Conservation (phyloP, 2,113 vertebrate species). For the Candoia aspera region DNA sequence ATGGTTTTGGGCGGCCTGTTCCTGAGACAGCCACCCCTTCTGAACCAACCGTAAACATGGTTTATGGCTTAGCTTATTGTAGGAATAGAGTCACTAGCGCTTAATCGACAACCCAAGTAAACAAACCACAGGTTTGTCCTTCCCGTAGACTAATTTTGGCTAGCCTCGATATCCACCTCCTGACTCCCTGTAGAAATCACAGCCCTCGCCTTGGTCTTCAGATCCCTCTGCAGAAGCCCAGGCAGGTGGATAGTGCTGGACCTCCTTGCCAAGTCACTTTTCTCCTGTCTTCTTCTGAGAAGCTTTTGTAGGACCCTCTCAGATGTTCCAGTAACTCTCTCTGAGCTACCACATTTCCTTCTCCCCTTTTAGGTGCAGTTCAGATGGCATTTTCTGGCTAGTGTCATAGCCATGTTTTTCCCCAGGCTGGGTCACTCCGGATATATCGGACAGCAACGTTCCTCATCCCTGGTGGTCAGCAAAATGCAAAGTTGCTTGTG, state of each 20-base stretch:
- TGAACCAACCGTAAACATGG: not conserved
- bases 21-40: not conserved
- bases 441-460: not conserved
- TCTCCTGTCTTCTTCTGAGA: not conserved
- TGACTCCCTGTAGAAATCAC: not conserved
- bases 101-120: not conserved
- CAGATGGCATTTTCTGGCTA: not conserved
- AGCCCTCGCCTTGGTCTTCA: not conserved
- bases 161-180: not conserved
- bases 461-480: not conserved
- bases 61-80: not conserved
- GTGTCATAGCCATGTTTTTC: not conserved
- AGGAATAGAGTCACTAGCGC: not conserved
- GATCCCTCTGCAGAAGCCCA: not conserved
- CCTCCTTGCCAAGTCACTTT: not conserved
- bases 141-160: not conserved
- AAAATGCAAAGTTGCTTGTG: not conserved
- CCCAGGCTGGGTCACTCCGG: not conserved
- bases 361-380: not conserved
- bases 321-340: not conserved
- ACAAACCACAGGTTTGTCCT: not conserved
- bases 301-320: not conserved
- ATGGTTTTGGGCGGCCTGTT: not conserved
- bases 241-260: not conserved
- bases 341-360: not conserved